Evolutionary conservation across 23 tunicate genomes (phyloP).

Genomic region (Trididemnum nubilum): DNA sequence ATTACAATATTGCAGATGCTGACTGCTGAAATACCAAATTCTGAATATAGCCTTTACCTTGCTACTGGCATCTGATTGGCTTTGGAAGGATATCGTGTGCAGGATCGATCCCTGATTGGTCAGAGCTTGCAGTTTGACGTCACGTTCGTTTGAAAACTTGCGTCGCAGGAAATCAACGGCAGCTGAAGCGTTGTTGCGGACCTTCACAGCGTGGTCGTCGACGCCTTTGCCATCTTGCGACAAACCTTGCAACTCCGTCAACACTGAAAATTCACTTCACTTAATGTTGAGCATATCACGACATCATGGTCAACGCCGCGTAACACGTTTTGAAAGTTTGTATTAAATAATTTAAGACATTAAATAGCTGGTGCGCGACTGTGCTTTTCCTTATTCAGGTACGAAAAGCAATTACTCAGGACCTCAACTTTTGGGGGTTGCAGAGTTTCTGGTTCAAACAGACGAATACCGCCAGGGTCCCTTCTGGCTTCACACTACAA

Average conservation of each 20-base stretch:
- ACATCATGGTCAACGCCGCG: neutral
- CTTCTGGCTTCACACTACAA: too few species aligned
- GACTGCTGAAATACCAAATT: too few species aligned
- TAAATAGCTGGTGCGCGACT: too few species aligned
- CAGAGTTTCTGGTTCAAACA: too few species aligned
- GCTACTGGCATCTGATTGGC: slow-evolving; percentile 28
- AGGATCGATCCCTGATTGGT: slow-evolving; percentile 62
- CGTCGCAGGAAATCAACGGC: slow-evolving; percentile 45
- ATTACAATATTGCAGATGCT: too few species aligned
- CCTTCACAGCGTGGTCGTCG: slow-evolving; percentile 48
- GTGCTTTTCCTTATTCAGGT: too few species aligned
- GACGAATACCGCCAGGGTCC: too few species aligned
- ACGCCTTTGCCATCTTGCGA: slow-evolving; percentile 66
- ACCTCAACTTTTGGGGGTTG: too few species aligned
- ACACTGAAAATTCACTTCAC: slow-evolving; percentile 30
- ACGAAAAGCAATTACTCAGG: too few species aligned
- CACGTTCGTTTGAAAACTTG: slow-evolving; percentile 28
- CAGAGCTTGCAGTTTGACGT: slow-evolving; percentile 35
- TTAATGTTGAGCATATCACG: neutral
- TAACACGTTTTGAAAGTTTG: too few species aligned
- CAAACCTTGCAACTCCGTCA: slow-evolving; percentile 74
- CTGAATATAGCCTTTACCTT: too few species aligned
- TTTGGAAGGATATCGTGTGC: slow-evolving; percentile 44
- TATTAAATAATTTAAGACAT: too few species aligned
- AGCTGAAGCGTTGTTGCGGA: slow-evolving; percentile 37